These are phyloP conservation scores for Rhinoderma darwinii DNA, from an alignment of 2,113 vertebrate species.

Conservation along the genomic window DNA sequence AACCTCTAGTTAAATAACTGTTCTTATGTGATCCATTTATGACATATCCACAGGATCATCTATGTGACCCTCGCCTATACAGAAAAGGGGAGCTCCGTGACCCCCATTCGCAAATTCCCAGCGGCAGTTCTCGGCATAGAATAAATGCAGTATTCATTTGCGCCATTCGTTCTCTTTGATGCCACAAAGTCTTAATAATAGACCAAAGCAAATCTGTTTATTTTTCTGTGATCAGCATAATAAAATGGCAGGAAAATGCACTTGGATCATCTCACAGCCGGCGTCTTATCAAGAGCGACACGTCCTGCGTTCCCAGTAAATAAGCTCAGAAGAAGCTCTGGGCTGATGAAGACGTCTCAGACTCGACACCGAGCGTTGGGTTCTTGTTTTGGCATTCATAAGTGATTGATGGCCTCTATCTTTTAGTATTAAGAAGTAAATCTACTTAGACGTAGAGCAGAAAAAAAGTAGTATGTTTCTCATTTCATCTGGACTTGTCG, in stretches of 20 bases:
- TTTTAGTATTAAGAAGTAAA: neutral
- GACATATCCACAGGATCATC: too few species aligned
- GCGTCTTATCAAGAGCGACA: slow-evolving; percentile 11
- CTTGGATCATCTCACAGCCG: slow-evolving; percentile 25
- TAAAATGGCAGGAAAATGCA: neutral
- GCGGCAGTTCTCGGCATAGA: neutral
- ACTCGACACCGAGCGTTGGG: too few species aligned
- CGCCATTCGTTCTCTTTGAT: neutral
- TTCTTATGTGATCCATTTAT: too few species aligned
- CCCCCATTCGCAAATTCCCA: too few species aligned
- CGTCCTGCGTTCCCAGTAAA: neutral
- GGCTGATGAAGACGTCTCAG: slow-evolving; percentile 30
- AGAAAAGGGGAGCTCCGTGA: too few species aligned
- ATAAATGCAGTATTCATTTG: neutral
- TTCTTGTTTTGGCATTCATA: neutral
- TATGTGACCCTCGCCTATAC: too few species aligned
- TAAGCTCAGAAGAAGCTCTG: neutral
- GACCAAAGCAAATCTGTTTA: slow-evolving; percentile 5
- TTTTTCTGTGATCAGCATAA: neutral
- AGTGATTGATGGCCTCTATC: slow-evolving; percentile 22
- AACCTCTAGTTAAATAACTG: too few species aligned
- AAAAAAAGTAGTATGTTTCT: neutral
- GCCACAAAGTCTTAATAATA: neutral
- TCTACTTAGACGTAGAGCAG: neutral
- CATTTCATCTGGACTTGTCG: neutral